Evolutionary conservation across 2,797 vertebrate species (phyloP).

Genomic region (Rhinophrynus dorsalis): DNA sequence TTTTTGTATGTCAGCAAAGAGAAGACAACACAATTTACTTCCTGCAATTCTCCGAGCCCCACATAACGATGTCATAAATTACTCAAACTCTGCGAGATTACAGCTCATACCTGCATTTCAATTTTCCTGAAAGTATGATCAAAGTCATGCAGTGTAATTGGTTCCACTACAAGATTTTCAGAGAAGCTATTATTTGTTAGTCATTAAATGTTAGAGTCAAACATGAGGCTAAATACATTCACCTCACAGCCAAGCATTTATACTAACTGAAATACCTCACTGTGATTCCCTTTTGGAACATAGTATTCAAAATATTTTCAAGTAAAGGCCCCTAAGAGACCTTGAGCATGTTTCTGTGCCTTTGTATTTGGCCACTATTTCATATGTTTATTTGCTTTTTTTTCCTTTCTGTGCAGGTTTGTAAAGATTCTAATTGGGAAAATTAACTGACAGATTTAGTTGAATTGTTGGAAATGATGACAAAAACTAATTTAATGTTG

Average conservation of each 20-base stretch:
- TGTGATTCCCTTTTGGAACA: background rate
- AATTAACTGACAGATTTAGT: background rate
- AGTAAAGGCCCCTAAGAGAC: background rate
- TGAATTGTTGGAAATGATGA: background rate
- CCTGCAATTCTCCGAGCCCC: background rate
- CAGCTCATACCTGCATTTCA: background rate
- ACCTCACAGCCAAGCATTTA: background rate
- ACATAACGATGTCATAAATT: conserved; percentile 1
- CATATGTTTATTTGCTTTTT: background rate
- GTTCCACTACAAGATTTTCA: background rate
- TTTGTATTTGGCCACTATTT: background rate
- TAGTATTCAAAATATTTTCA: background rate
- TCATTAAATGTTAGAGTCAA: conserved; percentile 19
- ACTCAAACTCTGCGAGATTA: background rate
- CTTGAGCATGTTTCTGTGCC: background rate
- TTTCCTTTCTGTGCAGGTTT: background rate
- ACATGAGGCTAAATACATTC: conserved; percentile 4
- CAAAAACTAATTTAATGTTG: background rate
- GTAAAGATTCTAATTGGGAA: background rate
- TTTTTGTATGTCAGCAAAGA: background rate
- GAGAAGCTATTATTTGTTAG: conserved; percentile 4
- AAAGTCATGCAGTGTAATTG: conserved; percentile 1
- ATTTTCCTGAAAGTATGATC: background rate
- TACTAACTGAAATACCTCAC: too few relatives aligned
- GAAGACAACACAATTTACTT: background rate